These are phyloP conservation scores for Anguilla anguilla DNA, from an alignment of 2,797 vertebrate genomes.

Conservation along the genomic window DNA sequence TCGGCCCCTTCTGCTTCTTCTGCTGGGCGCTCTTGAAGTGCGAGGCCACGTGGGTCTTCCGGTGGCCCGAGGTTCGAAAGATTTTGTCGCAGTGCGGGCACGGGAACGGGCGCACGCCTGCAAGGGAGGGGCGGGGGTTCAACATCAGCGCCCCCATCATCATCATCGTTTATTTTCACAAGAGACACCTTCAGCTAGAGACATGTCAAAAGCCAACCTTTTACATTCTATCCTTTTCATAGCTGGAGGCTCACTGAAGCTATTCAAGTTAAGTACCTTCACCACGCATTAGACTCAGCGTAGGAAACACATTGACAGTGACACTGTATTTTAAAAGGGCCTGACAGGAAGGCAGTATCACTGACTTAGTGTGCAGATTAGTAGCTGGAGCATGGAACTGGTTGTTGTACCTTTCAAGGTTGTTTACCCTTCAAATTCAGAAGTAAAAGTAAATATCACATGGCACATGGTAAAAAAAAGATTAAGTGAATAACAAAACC, in stretches of 20 bases:
- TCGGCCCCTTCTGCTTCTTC: slow-evolving; percentile 88
- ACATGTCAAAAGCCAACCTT: not conserved
- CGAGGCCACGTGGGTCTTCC: slow-evolving; percentile 95
- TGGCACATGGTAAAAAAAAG: not conserved
- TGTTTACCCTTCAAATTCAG: not conserved
- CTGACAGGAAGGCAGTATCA: not conserved
- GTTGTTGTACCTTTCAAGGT: not conserved
- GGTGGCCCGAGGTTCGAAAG: slow-evolving; percentile 94
- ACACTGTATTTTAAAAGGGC: not conserved
- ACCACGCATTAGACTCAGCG: not conserved
- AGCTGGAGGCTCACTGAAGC: not conserved
- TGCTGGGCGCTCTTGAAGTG: slow-evolving; percentile 92
- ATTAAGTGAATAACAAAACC: not conserved
- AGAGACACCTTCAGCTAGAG: not conserved
- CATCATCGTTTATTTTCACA: not conserved
- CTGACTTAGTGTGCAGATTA: not conserved
- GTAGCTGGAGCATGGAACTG: not conserved
- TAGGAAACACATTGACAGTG: not conserved
- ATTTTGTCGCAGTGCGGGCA: slow-evolving; percentile 98
- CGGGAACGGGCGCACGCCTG: slow-evolving; percentile 92
- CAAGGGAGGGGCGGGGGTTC: not conserved
- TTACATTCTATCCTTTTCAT: not conserved
- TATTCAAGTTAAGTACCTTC: not conserved
- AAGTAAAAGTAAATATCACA: not conserved
- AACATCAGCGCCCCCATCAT: not conserved